Evolutionary conservation across 1,140 invertebrate genomes (phyloP), one percentile per base, ranked within the genome.

Genomic region (Lanistes nyassanus): DNA sequence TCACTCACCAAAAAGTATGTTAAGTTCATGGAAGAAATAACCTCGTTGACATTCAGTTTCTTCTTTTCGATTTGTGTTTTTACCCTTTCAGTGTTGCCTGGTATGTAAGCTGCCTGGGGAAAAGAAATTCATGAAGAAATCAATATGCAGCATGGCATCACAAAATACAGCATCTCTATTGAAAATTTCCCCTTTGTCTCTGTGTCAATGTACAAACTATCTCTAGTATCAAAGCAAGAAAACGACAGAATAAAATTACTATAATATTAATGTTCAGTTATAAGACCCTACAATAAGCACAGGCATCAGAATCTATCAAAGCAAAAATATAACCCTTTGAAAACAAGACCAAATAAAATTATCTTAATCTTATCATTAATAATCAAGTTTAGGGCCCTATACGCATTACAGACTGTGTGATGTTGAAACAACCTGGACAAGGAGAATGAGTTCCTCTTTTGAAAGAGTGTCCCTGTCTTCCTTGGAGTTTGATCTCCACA

Each of bases 71-170:
- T 75, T 31, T 82, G 51, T 60, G 75, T 60, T 4, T 81, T 79
- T 26, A 78, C 80, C 23, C 79, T 77, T 47, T 83, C 78, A 68
- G 78, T 78, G 51, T 84, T 81, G n/a, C 82, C 83, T 42, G 76
- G 77, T 31, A 79, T 75, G 76, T 82, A 83, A 2, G 83, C 81
- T 62, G 83, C 81, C 83, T 84, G 68, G 66, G 77, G 76, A 62
- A 7, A 42, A 62, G 68, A 64, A 42, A 58, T 42, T 42, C 42
- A 13, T 3, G n/a, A 16, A 60, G 9, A 16, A 60, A 16, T 5
- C 3, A 60, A 26, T 9, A 60, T 60, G 9, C 56, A 60, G 29
- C 23, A 60, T 26, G 13, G 56, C 29, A 60, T 13, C 13, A 13
- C 51, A 53, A 13, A 53, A 13, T 13, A 13, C 51, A 53, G 13